phyloP scores from a whole-genome alignment of 2,888 invertebrate species.

The Caenorhabditis panamensis region DNA sequence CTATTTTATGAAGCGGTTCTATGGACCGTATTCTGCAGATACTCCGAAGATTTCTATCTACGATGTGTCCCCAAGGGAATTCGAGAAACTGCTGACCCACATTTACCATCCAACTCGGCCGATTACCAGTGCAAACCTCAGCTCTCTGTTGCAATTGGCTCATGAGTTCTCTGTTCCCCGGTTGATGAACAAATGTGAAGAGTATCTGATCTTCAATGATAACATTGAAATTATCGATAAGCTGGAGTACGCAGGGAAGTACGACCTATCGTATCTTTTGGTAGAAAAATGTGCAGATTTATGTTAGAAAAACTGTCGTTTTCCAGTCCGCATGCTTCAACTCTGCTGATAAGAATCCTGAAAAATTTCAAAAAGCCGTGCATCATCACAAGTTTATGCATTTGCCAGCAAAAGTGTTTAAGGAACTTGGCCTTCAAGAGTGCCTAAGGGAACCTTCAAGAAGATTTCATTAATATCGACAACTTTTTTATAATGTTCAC shows the following conservation, averaged over 20 bases:
- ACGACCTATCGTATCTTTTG: neutral
- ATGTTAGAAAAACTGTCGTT: too few species aligned
- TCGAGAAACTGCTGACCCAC: neutral
- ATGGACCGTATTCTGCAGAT: constrained; percentile 1
- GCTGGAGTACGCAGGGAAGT: constrained; percentile 2
- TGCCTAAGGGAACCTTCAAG: too few species aligned
- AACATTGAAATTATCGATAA: neutral
- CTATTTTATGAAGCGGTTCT: neutral
- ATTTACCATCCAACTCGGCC: neutral
- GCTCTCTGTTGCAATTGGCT: neutral
- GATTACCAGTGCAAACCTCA: neutral
- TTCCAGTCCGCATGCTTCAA: too few species aligned
- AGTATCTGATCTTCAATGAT: neutral
- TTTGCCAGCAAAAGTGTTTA: too few species aligned
- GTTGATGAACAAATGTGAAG: neutral
- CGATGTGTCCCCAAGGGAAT: neutral
- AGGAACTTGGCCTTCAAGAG: too few species aligned
- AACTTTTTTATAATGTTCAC: too few species aligned
- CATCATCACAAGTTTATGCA: too few species aligned
- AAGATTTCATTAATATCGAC: too few species aligned
- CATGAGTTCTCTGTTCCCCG: neutral
- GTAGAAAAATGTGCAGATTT: too few species aligned
- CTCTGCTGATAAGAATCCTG: too few species aligned
- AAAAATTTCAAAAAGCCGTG: too few species aligned
- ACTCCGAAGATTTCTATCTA: neutral